Conservation (phyloP, 2,888 invertebrate genomes). For the Poecilobothrus nobilitatus region DNA sequence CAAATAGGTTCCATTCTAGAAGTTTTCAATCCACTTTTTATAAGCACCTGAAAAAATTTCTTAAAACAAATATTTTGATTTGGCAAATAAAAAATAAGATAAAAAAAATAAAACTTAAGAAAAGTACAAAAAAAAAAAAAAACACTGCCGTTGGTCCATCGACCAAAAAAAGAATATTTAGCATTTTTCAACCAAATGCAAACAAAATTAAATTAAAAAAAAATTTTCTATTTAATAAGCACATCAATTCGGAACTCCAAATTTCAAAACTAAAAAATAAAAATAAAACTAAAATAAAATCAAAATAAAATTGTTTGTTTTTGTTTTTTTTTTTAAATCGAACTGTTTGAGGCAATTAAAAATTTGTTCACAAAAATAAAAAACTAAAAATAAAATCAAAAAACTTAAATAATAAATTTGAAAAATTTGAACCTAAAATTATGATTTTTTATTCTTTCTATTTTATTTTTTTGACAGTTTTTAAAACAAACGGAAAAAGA, state of each 20-base stretch:
- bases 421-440: too few relatives aligned
- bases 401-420: too few relatives aligned
- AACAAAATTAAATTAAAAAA: neutral
- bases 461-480: slow-evolving; percentile 1
- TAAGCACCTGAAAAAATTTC: slow-evolving; percentile 12
- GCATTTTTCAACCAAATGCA: too few relatives aligned
- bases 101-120: too few relatives aligned
- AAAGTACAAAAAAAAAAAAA: too few relatives aligned
- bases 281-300: too few relatives aligned
- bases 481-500: slow-evolving; percentile 11
- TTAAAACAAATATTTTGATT: neutral
- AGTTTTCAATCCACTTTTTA: slow-evolving; percentile 10
- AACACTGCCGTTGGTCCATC: too few relatives aligned
- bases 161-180: too few relatives aligned
- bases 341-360: neutral
- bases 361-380: neutral
- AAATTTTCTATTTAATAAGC: neutral
- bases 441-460: neutral
- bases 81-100: neutral
- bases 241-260: too few relatives aligned
- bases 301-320: neutral
- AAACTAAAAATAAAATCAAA: neutral
- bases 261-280: too few relatives aligned
- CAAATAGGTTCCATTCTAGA: slow-evolving; percentile 2
- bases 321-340: too few relatives aligned